phyloP scores from a whole-genome alignment of 2,888 invertebrate species.

The Aspidiotus rigidus region DNA sequence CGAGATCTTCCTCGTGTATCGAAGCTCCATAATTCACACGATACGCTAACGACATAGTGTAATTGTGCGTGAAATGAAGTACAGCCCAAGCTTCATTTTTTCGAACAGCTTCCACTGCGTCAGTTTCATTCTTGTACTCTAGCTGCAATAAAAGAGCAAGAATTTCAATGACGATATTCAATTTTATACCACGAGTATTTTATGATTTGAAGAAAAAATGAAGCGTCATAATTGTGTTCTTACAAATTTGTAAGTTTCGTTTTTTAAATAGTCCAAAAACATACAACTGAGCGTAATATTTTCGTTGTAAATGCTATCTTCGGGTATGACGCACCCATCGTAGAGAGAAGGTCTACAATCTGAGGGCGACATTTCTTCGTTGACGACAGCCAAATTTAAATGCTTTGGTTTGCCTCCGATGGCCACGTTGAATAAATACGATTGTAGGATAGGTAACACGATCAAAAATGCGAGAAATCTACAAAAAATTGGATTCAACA shows the following conservation, averaged over 20 bases:
- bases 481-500: constrained; percentile 40
- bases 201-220: no score
- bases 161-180: background rate
- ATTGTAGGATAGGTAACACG: constrained; percentile 72
- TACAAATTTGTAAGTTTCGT: constrained; percentile 37
- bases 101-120: background rate
- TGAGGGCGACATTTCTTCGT: constrained; percentile 53
- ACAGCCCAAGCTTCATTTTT: background rate
- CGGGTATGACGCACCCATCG: constrained; percentile 31
- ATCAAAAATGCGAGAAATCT: constrained; percentile 73
- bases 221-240: constrained; percentile 21
- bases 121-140: background rate
- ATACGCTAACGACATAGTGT: constrained; percentile 26
- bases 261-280: constrained; percentile 37
- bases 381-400: constrained; percentile 65
- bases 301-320: constrained; percentile 25
- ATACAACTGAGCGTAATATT: constrained; percentile 38
- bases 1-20: constrained; percentile 22
- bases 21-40: constrained; percentile 23
- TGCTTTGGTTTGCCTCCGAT: constrained; percentile 66
- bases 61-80: constrained; percentile 33
- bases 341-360: constrained; percentile 19
- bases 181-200: background rate
- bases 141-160: background rate
- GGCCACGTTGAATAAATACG: constrained; percentile 67